Evolutionary conservation across 2,113 vertebrate genomes (phyloP).

Genomic region (Mesembrinibis cayennensis): DNA sequence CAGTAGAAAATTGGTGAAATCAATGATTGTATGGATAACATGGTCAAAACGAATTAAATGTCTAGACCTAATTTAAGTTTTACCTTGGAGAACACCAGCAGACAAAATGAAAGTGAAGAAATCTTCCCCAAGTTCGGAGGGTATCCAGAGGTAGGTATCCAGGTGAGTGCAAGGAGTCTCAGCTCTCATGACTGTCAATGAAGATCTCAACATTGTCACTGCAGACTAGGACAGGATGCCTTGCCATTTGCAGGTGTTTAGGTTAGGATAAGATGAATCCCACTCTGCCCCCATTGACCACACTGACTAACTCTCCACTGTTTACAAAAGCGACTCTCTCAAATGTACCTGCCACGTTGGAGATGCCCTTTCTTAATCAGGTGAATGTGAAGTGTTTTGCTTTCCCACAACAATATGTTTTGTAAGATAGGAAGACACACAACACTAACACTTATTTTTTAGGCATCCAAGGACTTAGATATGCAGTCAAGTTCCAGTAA

Average conservation of each 20-base stretch:
- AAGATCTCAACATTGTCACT: neutral
- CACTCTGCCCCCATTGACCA: neutral
- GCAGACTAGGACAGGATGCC: neutral
- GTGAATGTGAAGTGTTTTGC: neutral
- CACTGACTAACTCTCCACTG: neutral
- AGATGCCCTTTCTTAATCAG: neutral
- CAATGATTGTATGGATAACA: neutral
- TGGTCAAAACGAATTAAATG: neutral
- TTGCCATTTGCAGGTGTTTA: neutral
- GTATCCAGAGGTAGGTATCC: neutral
- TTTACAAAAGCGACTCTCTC: neutral
- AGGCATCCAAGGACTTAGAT: neutral
- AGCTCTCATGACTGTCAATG: neutral
- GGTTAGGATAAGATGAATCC: neutral
- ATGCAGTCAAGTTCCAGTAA: neutral
- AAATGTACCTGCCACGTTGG: neutral
- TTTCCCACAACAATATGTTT: neutral
- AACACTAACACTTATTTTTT: neutral
- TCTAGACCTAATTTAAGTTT: neutral
- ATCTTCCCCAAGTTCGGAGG: neutral
- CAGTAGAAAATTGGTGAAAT: neutral
- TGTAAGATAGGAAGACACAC: neutral
- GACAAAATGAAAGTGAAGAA: neutral
- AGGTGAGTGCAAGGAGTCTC: neutral
- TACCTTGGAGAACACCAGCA: neutral